Conservation (phyloP, 2,888 invertebrate species). For the Chrysina gloriosa region DNA sequence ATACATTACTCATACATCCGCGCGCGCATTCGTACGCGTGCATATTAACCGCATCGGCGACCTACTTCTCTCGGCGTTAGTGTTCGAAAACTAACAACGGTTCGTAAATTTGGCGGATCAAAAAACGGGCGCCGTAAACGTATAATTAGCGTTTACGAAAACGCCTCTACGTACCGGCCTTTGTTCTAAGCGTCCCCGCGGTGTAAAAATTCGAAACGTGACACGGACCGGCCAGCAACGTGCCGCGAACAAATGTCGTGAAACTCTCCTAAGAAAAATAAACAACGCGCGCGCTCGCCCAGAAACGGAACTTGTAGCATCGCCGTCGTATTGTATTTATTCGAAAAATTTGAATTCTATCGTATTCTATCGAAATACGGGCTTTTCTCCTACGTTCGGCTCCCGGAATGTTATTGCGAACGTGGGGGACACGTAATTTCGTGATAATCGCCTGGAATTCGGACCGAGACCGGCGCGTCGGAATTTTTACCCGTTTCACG, state of each 20-base stretch:
- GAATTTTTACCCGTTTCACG: neutral
- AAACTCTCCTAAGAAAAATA: slow-evolving; percentile 30
- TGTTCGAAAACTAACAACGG: neutral
- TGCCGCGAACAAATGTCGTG: slow-evolving; percentile 27
- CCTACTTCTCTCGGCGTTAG: slow-evolving; percentile 12
- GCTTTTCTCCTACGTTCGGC: too few relatives aligned
- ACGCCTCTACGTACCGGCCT: slow-evolving; percentile 5
- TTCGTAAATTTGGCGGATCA: slow-evolving; percentile 9
- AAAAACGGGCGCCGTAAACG: slow-evolving; percentile 17
- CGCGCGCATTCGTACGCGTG: neutral
- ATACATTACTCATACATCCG: neutral
- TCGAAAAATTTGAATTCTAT: slow-evolving; percentile 25
- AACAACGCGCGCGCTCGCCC: slow-evolving; percentile 23
- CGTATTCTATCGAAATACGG: too few relatives aligned
- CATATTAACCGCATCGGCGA: slow-evolving; percentile 33
- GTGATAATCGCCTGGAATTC: neutral
- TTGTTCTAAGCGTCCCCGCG: neutral
- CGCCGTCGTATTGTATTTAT: slow-evolving; percentile 21
- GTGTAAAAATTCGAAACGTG: slow-evolving; percentile 2
- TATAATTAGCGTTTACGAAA: slow-evolving; percentile 33
- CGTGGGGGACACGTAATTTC: neutral
- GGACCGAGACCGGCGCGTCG: neutral
- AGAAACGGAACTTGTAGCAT: slow-evolving; percentile 18
- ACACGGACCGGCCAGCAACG: slow-evolving; percentile 1
- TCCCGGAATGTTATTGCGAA: slow-evolving; percentile 1